A percentile compares a stretch with the other conserved stretches of the same genome.
phyloP scores from a whole-genome alignment of 2,888 invertebrate species.

The Tetranychus truncatus region DNA sequence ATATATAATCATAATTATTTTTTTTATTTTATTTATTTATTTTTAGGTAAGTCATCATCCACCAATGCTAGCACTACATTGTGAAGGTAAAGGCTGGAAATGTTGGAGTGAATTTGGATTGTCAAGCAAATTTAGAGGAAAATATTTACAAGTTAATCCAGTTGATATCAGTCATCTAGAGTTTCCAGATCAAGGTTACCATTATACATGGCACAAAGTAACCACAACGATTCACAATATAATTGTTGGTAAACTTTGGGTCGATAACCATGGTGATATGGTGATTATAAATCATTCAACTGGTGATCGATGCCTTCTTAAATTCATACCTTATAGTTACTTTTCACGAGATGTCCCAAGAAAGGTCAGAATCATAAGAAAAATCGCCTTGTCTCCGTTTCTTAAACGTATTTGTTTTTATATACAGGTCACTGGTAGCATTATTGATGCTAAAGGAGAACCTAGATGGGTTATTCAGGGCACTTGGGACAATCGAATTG shows the following conservation, averaged over 20 bases:
- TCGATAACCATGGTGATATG: constrained; percentile 98
- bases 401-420: not conserved
- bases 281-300: constrained; percentile 75
- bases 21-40: constrained; percentile 35
- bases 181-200: constrained; percentile 40
- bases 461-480: constrained; percentile 53
- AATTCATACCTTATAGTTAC: constrained; percentile 94
- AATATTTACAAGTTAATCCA: constrained; percentile 62
- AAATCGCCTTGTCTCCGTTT: not conserved
- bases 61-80: constrained; percentile 86
- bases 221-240: constrained; percentile 93
- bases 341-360: constrained; percentile 89
- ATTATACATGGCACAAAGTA: constrained; percentile 92
- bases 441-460: constrained; percentile 40
- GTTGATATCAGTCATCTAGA: constrained; percentile 44
- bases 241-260: constrained; percentile 97
- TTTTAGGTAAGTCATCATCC: constrained; percentile 45
- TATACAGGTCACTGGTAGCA: constrained; percentile 48
- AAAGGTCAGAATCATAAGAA: constrained; percentile 42
- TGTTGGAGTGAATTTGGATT: constrained; percentile 99
- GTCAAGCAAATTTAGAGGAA: constrained; percentile 96
- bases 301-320: constrained; percentile 84
- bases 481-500: constrained; percentile 88
- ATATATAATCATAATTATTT: too few relatives aligned
- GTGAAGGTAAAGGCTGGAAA: constrained; percentile 75